A percentile compares a stretch with the other conserved stretches of the same genome.
These are phyloP conservation scores for Nudaria mundana DNA, from an alignment of 2,888 invertebrate species.

Conservation along the genomic window DNA sequence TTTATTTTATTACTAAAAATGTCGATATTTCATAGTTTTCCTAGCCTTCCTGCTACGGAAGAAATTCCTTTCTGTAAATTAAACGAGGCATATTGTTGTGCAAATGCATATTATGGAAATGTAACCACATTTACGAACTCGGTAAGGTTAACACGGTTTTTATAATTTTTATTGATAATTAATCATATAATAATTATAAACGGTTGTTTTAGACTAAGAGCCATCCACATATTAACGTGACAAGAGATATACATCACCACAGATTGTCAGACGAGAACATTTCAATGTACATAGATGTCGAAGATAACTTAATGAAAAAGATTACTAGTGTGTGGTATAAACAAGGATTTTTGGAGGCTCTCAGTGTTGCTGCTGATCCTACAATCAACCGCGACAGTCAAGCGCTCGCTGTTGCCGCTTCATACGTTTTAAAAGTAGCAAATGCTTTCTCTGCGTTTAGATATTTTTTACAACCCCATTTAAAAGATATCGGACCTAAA, in stretches of 20 bases:
- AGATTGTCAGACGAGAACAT: slow-evolving; percentile 79
- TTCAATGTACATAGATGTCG: slow-evolving; percentile 81
- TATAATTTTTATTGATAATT: neutral
- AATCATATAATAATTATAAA: neutral
- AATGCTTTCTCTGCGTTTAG: slow-evolving; percentile 78
- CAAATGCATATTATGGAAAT: slow-evolving; percentile 79
- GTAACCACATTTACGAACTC: slow-evolving; percentile 79
- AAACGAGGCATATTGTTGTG: slow-evolving; percentile 82
- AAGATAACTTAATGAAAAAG: slow-evolving; percentile 87
- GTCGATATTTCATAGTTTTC: slow-evolving; percentile 77
- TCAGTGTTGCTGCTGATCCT: slow-evolving; percentile 82
- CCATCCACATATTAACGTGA: slow-evolving; percentile 87
- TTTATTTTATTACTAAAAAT: slow-evolving; percentile 43
- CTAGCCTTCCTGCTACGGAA: slow-evolving; percentile 71
- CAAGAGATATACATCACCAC: slow-evolving; percentile 82
- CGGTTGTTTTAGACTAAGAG: slow-evolving; percentile 76
- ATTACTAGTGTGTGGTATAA: slow-evolving; percentile 89
- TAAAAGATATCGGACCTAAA: slow-evolving; percentile 76
- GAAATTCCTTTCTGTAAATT: slow-evolving; percentile 83
- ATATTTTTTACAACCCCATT: slow-evolving; percentile 81
- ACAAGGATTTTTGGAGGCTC: slow-evolving; percentile 86
- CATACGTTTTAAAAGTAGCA: slow-evolving; percentile 75
- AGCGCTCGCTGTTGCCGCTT: slow-evolving; percentile 77
- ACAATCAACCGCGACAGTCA: slow-evolving; percentile 73
- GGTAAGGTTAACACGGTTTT: slow-evolving; percentile 69